Evolutionary conservation across 2,797 vertebrate genomes (phyloP).

Genomic region (Anabacerthia variegaticeps): DNA sequence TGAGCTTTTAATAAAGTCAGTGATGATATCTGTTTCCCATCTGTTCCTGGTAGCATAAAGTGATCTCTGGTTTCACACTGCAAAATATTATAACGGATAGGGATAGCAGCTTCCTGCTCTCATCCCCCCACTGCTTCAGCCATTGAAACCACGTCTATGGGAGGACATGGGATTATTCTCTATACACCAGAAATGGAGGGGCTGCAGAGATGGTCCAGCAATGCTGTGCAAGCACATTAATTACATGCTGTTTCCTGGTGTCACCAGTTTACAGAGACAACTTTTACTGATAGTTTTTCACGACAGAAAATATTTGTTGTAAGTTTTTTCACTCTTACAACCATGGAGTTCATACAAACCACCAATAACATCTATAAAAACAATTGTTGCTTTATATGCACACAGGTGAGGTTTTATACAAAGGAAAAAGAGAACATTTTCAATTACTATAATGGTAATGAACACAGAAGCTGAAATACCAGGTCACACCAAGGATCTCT

Average conservation of each 20-base stretch:
- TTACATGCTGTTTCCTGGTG: neutral
- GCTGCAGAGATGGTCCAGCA: neutral
- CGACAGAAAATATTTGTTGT: neutral
- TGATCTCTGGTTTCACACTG: neutral
- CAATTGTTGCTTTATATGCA: neutral
- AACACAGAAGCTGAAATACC: neutral
- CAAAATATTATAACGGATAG: neutral
- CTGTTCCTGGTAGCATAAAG: constrained; percentile 17
- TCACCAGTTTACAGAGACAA: neutral
- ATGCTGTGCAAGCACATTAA: neutral
- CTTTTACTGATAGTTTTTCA: neutral
- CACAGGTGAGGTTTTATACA: neutral
- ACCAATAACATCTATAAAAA: neutral
- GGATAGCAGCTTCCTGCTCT: neutral
- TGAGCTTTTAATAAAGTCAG: constrained; percentile 32
- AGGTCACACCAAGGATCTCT: neutral
- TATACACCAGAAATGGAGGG: neutral
- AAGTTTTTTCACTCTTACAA: neutral
- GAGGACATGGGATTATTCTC: neutral
- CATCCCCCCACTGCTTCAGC: neutral
- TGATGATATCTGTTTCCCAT: constrained; percentile 17
- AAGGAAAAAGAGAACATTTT: neutral
- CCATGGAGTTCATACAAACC: neutral
- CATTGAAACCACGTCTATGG: neutral
- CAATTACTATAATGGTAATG: neutral